Evolutionary conservation across 2,797 vertebrate species (phyloP), one percentile per base, ranked within the genome.

Genomic region (Alosa sapidissima): DNA sequence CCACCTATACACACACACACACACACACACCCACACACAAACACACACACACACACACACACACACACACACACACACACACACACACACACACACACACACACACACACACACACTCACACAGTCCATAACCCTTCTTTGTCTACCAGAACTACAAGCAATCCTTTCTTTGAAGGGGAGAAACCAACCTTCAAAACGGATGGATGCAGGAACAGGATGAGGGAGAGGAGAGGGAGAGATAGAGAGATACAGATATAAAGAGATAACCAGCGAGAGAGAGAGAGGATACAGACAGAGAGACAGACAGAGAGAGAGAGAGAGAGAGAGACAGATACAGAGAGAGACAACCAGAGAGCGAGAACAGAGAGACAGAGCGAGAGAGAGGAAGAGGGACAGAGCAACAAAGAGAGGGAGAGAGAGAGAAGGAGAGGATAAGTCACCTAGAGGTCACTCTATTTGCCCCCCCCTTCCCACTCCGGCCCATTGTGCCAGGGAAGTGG

Each of bases 401-500:
- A 72, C 10, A 28, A 2, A 72, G 28, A 41, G 28, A 72, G 13
- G 33, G 62, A 65, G 65, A 60, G n/a, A 60, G n/a, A n/a, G 21
- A 21, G 21, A n/a, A 21, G 8, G 58, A 62, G 58, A 72, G 28
- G 11, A 52, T 52, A 52, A 52, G 65, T 72, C 65, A 41, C 11
- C 10, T 9, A 41, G 33, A 86, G 92, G 96, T 95, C 96, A 95
- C 95, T 95, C 96, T 96, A 97, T 96, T 96, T 96, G 95, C 96
- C 96, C 94, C 95, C 68, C 52, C 95, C 96, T 97, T 98, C 98
- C 45, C 54, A 55, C 52, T 2, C 13, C 2, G 13, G 14, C 54
- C 16, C 16, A 55, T 55, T 55, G 54, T 55, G 54, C 16, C 16
- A 55, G 16, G 54, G 16, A 55, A 55, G 54, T 55, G 4, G 19